Evolutionary conservation across 1,140 invertebrate genomes (phyloP), one percentile per base, ranked within the genome.

Genomic region (Aphis gossypii): DNA sequence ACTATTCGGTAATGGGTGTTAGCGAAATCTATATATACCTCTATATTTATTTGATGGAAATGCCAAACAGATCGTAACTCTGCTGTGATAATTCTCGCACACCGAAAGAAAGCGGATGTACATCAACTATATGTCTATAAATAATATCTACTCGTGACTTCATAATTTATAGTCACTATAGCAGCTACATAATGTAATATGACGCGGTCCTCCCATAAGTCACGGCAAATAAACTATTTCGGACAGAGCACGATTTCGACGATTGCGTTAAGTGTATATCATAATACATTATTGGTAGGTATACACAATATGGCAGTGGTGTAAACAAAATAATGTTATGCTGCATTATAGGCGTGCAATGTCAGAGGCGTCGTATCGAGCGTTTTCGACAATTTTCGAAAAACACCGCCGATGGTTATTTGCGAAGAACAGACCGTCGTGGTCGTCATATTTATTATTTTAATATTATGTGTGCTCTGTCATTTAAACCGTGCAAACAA

Each of bases 401-500:
- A 76, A 76, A 35, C 60, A n/a, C 60, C 30, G 60, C 60, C 38
- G 89, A 20, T 38, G 56, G 51, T 41, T 92, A 68, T 92, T 92
- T 92, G 90, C 90, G 56, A 76, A 92, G 56, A 68, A 92, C 56
- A 23, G 90, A 90, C 4, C 1, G 38, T 87, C 9, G 54, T 90
- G 4, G 30, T 76, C 30, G 23, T 60, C 20, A 38, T 48, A 38
- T 90, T 41, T 88, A 51, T 88, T 88, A 51, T 88, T n/a, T 51
- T 88, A 60, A 91, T 46, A 92, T 92, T 21, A 7, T 91, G 51
- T 90, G 35, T 92, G 54, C 89, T 25, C 89, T 38, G 89, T 92
- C 90, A 60, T 92, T 92, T 92, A 92, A 92, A 92, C 90, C 41
- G 41, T 92, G 56, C 56, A 92, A 92, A 92, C 90, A 92, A 92